Evolutionary conservation across 2,888 invertebrate genomes (phyloP).

Genomic region (Hypolimnas misippus): DNA sequence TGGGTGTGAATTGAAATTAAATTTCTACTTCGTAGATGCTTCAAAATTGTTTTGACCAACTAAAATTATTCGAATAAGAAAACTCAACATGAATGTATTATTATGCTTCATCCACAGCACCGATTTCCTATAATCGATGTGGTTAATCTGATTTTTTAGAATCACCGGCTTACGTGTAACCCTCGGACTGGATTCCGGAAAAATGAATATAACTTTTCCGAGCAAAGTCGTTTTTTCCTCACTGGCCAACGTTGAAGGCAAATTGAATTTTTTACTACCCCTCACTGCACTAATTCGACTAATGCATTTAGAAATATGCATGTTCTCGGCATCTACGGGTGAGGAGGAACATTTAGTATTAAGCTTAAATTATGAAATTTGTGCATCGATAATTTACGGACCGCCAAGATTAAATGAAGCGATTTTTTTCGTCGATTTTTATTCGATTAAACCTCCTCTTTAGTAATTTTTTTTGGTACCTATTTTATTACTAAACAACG

Average conservation of each 20-base stretch:
- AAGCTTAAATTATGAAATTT: slow-evolving; percentile 29
- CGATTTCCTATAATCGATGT: slow-evolving; percentile 61
- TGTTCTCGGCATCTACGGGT: slow-evolving; percentile 50
- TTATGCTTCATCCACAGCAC: slow-evolving; percentile 30
- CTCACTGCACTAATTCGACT: slow-evolving; percentile 78
- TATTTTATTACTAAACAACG: neutral
- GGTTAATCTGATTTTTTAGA: slow-evolving; percentile 74
- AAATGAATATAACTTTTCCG: slow-evolving; percentile 78
- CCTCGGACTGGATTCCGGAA: slow-evolving; percentile 62
- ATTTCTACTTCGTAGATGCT: too few species aligned
- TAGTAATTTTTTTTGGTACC: neutral
- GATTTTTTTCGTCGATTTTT: neutral
- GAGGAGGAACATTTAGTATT: slow-evolving; percentile 39
- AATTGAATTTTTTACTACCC: slow-evolving; percentile 81
- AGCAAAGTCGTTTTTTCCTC: slow-evolving; percentile 62
- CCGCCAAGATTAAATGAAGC: neutral
- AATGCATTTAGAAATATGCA: slow-evolving; percentile 78
- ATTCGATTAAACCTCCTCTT: neutral
- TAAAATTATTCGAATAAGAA: neutral
- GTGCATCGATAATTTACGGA: slow-evolving; percentile 19
- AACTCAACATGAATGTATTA: slow-evolving; percentile 17
- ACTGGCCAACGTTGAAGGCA: slow-evolving; percentile 66
- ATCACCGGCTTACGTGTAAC: slow-evolving; percentile 63
- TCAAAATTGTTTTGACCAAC: too few species aligned
- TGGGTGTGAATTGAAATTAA: too few species aligned